A percentile compares a stretch with the other conserved stretches of the same genome.
Conservation (phyloP, 2,113 vertebrate genomes). For the Dolichallabes microphthalmus region DNA sequence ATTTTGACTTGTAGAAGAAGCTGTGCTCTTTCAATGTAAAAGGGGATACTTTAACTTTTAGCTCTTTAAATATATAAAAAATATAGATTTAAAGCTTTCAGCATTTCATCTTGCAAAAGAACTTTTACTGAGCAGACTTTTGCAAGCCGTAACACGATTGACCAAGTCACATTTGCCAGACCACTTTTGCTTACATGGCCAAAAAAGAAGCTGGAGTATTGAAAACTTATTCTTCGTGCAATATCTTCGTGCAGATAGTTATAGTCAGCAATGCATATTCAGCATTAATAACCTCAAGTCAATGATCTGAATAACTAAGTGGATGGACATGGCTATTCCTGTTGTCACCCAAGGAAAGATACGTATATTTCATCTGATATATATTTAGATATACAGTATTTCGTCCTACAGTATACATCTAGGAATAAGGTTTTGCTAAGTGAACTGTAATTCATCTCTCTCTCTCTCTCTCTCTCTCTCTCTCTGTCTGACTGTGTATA, state of each 20-base stretch:
- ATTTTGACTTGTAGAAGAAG: background rate
- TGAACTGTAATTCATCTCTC: background rate
- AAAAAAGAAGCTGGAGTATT: background rate
- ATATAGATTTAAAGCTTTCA: background rate
- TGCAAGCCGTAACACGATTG: background rate
- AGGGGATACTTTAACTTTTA: background rate
- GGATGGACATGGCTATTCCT: background rate
- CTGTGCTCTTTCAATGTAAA: background rate
- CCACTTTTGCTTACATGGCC: background rate
- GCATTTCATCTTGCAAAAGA: background rate
- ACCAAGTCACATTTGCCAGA: slow-evolving; percentile 9
- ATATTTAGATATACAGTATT: no score
- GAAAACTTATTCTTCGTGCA: background rate
- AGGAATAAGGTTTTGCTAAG: background rate
- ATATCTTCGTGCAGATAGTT: background rate
- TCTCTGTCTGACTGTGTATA: slow-evolving; percentile 59
- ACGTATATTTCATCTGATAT: background rate
- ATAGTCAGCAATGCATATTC: background rate
- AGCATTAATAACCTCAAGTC: background rate
- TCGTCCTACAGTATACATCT: background rate
- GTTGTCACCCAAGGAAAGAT: background rate
- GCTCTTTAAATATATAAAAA: background rate
- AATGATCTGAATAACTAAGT: slow-evolving; percentile 18
- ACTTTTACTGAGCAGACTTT: background rate
- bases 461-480: no score